phyloP scores from a whole-genome alignment of 2,888 invertebrate genomes.

The Xylota sylvarum region DNA sequence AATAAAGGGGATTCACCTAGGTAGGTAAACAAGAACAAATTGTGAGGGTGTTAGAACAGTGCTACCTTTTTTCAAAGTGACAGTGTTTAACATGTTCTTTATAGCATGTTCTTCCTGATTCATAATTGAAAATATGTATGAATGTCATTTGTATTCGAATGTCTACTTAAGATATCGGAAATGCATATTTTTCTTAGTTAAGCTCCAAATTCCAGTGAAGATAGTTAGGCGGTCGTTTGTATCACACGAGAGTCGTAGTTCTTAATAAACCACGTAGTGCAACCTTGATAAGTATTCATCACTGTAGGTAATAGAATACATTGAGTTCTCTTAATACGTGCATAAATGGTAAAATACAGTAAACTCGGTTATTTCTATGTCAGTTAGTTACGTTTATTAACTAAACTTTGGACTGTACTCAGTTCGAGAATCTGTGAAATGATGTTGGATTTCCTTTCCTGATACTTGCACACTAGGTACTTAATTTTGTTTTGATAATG shows the following conservation, averaged over 20 bases:
- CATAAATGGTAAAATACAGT: too few species aligned
- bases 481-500: too few species aligned
- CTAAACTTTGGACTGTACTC: too few species aligned
- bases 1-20: conserved; percentile 27
- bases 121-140: conserved; percentile 30
- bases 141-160: conserved; percentile 17
- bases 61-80: conserved; percentile 22
- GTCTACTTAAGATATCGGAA: conserved; percentile 62
- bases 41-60: conserved; percentile 6
- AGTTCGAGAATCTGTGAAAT: too few species aligned
- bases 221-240: conserved; percentile 22
- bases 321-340: too few species aligned
- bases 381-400: too few species aligned
- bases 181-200: conserved; percentile 55
- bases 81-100: conserved; percentile 3
- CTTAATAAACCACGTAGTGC: too few species aligned
- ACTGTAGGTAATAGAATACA: too few species aligned
- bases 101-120: conserved; percentile 43
- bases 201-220: conserved; percentile 35
- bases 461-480: too few species aligned
- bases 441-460: too few species aligned
- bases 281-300: too few species aligned
- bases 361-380: too few species aligned
- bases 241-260: not conserved
- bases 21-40: conserved; percentile 12